Base-by-base conservation (phyloP, 2,113 vertebrate species). In the Ammodytes marinus region DNA sequence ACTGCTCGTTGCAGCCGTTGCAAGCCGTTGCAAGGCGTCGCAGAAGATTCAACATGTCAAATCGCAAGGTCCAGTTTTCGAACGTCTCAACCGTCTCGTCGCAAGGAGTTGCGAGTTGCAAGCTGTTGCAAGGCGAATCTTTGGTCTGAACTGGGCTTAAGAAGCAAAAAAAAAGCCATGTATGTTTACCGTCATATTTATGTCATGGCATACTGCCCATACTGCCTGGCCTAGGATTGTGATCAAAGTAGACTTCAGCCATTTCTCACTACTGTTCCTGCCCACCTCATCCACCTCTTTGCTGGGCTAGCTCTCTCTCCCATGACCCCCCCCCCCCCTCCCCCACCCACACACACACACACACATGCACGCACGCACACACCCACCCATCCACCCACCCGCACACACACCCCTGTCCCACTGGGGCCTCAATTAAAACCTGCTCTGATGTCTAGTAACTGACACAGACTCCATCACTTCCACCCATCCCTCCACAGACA, bases 391-490 rank as follows among this genome's bases (percentile, higher is more conserved):
- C 1, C 27, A 27, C 27, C 1, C 27, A 27, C 27, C 1, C 27
- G 2, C 27, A 27, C 27, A 27, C 27, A 27, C 27, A 27, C 27
- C 27, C 27, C 65, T 84, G 79, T 72, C 82, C 75, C 82, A 77
- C 72, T 69, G 80, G 86, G 91, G 85, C 88, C 82, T 90, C 91
- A 88, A 93, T 94, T 94, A 93, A 94, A 93, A 94, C 80, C 81
- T 84, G 88, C 86, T 92, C 90, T 90, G 88, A 92, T 93, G 89
- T 91, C 88, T 86, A 83, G 87, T 84, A 90, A 89, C 86, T 89
- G 90, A 93, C 93, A 93, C 83, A 86, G 87, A 92, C 88, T 93
- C 90, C 85, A 93, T 94, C 91, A 92, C 81, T 77, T 88, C 90
- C 67, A 85, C 89, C 90, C 91, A 85, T 84, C 77, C 85, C 80